Percentiles rank a stretch among this genome's conserved stretches.
phyloP scores from a whole-genome alignment of 2,113 vertebrate genomes.

The Apeltes quadracus region DNA sequence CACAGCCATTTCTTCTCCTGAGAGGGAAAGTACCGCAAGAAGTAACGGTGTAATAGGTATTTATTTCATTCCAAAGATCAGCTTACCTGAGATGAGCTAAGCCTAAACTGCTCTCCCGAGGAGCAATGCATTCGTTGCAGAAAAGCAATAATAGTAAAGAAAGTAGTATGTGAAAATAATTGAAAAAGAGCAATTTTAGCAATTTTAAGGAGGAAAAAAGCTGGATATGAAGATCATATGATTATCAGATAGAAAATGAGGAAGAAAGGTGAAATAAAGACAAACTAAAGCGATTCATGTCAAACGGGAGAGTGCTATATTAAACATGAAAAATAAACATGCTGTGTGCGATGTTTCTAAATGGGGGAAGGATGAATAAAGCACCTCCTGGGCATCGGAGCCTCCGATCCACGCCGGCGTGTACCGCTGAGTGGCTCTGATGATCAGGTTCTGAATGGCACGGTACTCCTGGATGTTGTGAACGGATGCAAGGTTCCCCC shows the following conservation, averaged over 20 bases:
- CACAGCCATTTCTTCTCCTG: background rate
- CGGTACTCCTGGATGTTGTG: background rate
- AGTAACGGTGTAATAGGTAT: no score
- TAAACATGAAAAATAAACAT: no score
- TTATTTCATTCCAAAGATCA: background rate
- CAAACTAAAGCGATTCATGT: no score
- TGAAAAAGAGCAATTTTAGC: no score
- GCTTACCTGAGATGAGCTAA: no score
- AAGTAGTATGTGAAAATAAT: background rate
- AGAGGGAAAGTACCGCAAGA: background rate
- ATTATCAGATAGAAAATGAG: no score
- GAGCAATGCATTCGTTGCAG: background rate
- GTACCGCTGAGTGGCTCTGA: accelerated
- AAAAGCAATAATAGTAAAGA: background rate
- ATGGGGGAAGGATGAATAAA: background rate
- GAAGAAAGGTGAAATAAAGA: background rate
- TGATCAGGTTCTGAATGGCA: background rate
- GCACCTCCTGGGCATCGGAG: slow-evolving; percentile 1
- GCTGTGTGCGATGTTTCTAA: background rate
- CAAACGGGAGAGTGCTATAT: no score
- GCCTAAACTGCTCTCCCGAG: no score
- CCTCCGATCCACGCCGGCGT: background rate
- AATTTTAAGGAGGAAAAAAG: no score
- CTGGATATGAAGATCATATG: no score
- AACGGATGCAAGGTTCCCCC: background rate